phyloP scores from a whole-genome alignment of 1,140 invertebrate species.

The Amphibalanus amphitrite region DNA sequence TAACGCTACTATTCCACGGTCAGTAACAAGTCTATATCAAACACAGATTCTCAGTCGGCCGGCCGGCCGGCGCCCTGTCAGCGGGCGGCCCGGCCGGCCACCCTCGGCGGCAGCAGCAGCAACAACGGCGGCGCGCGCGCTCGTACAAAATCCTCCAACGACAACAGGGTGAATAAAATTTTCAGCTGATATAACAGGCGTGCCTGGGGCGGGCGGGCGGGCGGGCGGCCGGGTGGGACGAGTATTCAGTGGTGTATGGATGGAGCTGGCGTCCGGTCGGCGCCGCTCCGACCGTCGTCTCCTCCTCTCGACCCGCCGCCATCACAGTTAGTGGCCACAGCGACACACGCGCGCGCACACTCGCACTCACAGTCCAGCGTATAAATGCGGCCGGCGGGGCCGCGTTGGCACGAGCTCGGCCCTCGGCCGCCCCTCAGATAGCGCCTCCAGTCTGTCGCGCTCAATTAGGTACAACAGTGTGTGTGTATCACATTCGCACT shows the following conservation, averaged over 20 bases:
- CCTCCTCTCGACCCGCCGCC: no score
- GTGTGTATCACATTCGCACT: neutral
- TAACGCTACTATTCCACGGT: neutral
- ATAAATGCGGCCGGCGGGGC: neutral
- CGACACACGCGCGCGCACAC: neutral
- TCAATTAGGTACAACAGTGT: neutral
- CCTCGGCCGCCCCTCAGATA: no score
- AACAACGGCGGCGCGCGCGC: neutral
- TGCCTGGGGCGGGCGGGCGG: neutral
- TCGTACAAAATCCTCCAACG: neutral
- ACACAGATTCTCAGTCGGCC: no score
- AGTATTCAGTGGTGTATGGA: conserved; percentile 1
- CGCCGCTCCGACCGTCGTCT: no score
- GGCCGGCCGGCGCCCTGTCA: no score
- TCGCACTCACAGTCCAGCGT: neutral
- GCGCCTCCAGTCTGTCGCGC: neutral
- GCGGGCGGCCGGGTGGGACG: no score
- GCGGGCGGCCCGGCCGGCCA: neutral
- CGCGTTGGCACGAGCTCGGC: no score
- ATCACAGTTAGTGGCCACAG: neutral
- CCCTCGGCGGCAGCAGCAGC: neutral
- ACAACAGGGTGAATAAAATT: neutral
- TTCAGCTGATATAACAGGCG: neutral
- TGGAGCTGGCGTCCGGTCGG: neutral
- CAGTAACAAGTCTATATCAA: no score